phyloP scores from a whole-genome alignment of 2,113 vertebrate genomes.

The Trichechus manatus region DNA sequence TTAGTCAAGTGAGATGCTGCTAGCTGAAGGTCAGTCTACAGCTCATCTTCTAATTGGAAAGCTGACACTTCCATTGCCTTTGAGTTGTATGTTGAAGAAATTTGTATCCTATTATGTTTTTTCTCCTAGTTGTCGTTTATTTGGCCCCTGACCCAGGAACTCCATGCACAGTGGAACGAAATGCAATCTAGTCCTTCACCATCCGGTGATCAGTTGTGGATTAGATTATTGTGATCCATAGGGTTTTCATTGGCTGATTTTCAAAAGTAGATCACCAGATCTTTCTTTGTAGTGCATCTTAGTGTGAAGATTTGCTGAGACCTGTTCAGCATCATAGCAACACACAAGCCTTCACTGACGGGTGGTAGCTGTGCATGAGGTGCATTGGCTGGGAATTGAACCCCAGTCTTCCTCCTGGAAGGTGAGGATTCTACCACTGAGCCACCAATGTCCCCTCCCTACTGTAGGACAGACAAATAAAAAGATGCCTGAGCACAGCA shows the following conservation, averaged over 20 bases:
- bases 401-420: background rate
- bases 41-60: background rate
- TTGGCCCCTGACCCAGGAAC: background rate
- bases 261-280: background rate
- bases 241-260: background rate
- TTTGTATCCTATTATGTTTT: background rate
- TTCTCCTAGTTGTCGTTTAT: background rate
- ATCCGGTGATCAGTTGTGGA: background rate
- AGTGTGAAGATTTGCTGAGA: too few species aligned
- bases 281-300: too few species aligned
- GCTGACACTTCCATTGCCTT: background rate
- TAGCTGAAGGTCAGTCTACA: too few species aligned
- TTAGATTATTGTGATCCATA: background rate
- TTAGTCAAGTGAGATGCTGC: background rate
- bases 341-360: background rate
- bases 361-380: background rate
- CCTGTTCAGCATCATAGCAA: too few species aligned
- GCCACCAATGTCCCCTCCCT: background rate
- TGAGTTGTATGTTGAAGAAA: constrained; percentile 20
- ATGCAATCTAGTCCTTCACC: background rate
- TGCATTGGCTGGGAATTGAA: background rate
- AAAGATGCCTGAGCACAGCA: background rate
- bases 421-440: background rate
- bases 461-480: background rate
- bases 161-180: background rate